Percentiles rank a stretch among this genome's conserved stretches.
Evolutionary conservation across 2,113 vertebrate genomes (phyloP).

Genomic region (Oryzias melastigma): DNA sequence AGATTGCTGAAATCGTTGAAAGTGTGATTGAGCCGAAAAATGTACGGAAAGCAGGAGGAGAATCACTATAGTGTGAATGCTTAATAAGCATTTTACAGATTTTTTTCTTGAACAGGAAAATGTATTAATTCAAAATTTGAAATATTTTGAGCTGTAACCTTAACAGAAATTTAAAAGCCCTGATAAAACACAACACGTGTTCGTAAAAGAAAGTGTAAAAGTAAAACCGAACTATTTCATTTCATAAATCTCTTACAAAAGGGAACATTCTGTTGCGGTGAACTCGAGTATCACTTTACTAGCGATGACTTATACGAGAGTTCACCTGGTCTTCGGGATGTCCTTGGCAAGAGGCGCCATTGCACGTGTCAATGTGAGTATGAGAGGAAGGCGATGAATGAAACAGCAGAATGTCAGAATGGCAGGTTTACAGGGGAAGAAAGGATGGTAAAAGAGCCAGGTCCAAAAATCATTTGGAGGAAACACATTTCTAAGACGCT

Average conservation of each 20-base stretch:
- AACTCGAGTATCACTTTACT: conserved; percentile 53
- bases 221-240: conserved; percentile 60
- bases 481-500: conserved; percentile 26
- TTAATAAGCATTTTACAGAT: too few relatives aligned
- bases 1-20: too few relatives aligned
- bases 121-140: conserved; percentile 35
- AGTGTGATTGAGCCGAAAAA: too few relatives aligned
- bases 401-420: conserved; percentile 58
- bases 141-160: conserved; percentile 36
- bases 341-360: conserved; percentile 22
- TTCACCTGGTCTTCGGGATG: conserved; percentile 48
- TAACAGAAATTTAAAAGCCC: conserved; percentile 53
- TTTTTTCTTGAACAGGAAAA: not conserved
- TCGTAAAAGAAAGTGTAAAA: conserved; percentile 57
- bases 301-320: conserved; percentile 57
- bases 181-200: conserved; percentile 63
- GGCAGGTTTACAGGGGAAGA: conserved; percentile 64
- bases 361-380: conserved; percentile 30
- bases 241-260: conserved; percentile 67
- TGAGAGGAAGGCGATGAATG: conserved; percentile 35
- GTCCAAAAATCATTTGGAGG: conserved; percentile 26
- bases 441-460: conserved; percentile 54
- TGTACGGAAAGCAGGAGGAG: too few relatives aligned
- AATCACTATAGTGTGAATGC: too few relatives aligned
- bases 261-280: conserved; percentile 44